Evolutionary conservation across 1,140 invertebrate genomes (phyloP).

Genomic region (Tetramorium alpestre): DNA sequence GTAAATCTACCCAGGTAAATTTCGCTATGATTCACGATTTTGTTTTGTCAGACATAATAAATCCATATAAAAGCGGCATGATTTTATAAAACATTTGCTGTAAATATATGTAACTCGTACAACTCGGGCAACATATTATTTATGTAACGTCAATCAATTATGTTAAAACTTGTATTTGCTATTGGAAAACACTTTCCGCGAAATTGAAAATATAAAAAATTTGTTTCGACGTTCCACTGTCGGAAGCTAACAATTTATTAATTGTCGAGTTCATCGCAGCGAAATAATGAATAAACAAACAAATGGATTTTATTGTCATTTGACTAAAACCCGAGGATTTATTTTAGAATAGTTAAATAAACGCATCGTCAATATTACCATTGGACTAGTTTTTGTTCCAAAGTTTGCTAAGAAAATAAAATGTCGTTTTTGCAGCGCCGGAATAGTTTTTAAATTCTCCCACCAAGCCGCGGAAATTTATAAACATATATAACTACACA

Average conservation of each 20-base stretch:
- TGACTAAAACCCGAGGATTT: background rate
- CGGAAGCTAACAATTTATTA: background rate
- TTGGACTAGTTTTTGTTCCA: background rate
- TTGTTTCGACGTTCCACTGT: background rate
- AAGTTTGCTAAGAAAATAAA: slow-evolving; percentile 33
- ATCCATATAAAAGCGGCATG: slow-evolving; percentile 68
- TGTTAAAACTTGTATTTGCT: background rate
- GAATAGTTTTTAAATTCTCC: slow-evolving; percentile 37
- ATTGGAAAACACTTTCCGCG: background rate
- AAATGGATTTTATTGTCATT: slow-evolving; percentile 4
- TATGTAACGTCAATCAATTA: slow-evolving; percentile 61
- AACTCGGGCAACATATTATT: slow-evolving; percentile 65
- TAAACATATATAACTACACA: slow-evolving; percentile 58
- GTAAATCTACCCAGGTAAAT: slow-evolving; percentile 56
- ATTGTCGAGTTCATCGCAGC: background rate
- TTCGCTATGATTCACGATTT: slow-evolving; percentile 55
- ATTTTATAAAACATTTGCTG: slow-evolving; percentile 34
- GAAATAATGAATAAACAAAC: background rate
- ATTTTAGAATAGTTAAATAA: slow-evolving; percentile 32
- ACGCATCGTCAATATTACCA: background rate
- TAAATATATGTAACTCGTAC: background rate
- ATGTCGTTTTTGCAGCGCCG: background rate
- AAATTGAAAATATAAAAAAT: background rate
- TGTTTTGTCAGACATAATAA: slow-evolving; percentile 68
- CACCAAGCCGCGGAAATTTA: slow-evolving; percentile 48